Conservation (phyloP, 2,888 invertebrate species). For the Rhimphoctona megacephalus region DNA sequence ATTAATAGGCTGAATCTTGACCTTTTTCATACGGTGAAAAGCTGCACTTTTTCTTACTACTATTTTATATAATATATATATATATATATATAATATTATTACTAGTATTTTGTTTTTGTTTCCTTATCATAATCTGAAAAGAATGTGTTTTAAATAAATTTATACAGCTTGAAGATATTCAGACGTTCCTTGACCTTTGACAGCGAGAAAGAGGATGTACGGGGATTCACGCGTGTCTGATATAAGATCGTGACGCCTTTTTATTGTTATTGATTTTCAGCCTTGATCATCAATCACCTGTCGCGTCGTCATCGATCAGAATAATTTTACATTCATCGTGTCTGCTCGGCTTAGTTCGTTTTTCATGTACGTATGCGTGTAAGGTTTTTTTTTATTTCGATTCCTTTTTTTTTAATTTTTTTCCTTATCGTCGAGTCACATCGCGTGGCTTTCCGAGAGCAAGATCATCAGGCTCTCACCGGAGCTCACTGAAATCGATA, state of each 20-base stretch:
- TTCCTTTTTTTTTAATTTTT: neutral
- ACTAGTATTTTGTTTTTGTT: neutral
- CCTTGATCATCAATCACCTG: conserved; percentile 47
- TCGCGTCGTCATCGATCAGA: conserved; percentile 57
- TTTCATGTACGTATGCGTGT: neutral
- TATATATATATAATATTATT: no score
- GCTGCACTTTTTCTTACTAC: neutral
- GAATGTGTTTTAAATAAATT: neutral
- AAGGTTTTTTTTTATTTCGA: neutral
- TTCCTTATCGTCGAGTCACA: conserved; percentile 43
- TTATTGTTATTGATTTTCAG: conserved; percentile 48
- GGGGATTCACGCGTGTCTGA: conserved; percentile 8
- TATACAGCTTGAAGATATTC: conserved; percentile 14
- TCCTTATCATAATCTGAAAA: neutral
- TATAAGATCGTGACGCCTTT: conserved; percentile 23
- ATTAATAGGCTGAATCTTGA: neutral
- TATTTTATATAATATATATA: no score
- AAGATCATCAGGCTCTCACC: conserved; percentile 15
- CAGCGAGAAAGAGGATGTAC: neutral
- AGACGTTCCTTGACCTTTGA: conserved; percentile 32
- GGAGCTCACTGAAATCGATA: conserved; percentile 49
- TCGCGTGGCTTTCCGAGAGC: conserved; percentile 38
- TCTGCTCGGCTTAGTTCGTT: neutral
- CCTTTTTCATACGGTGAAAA: neutral
- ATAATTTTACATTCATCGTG: conserved; percentile 44